A percentile compares a stretch with the other conserved stretches of the same genome.
phyloP scores from a whole-genome alignment of 2,113 vertebrate genomes.

The Eurypyga helias region DNA sequence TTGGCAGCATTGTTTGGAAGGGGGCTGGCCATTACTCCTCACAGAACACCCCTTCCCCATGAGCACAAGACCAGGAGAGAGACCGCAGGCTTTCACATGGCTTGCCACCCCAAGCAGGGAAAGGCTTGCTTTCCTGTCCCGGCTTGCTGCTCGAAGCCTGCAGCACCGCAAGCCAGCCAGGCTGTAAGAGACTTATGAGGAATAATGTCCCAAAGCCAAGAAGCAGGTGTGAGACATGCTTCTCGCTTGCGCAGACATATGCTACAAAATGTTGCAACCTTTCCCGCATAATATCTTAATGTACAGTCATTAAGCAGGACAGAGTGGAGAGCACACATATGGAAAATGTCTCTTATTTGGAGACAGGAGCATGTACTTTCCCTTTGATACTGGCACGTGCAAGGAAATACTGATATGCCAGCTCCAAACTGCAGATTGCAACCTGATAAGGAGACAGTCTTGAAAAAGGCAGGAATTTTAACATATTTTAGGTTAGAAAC shows the following conservation, averaged over 20 bases:
- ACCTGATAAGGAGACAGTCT: background rate
- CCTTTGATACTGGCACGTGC: background rate
- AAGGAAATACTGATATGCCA: background rate
- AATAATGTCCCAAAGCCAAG: slow-evolving; percentile 16
- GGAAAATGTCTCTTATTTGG: background rate
- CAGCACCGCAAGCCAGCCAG: background rate
- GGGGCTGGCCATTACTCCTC: background rate
- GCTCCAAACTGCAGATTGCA: background rate
- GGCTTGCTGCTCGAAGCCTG: background rate
- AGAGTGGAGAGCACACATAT: background rate
- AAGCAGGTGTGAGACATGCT: slow-evolving; percentile 31
- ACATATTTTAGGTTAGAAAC: background rate
- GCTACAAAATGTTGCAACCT: slow-evolving; percentile 14
- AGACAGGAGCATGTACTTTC: background rate
- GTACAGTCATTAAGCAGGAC: slow-evolving; percentile 26
- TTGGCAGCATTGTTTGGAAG: background rate
- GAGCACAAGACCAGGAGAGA: background rate
- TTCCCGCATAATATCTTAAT: background rate
- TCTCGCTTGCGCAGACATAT: background rate
- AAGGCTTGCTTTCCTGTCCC: background rate
- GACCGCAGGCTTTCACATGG: background rate
- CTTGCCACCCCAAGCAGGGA: background rate
- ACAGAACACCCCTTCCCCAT: background rate
- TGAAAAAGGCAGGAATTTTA: background rate
- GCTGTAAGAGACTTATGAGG: background rate